Conservation (phyloP, 2,113 vertebrate genomes). For the Entosphenus tridentatus region DNA sequence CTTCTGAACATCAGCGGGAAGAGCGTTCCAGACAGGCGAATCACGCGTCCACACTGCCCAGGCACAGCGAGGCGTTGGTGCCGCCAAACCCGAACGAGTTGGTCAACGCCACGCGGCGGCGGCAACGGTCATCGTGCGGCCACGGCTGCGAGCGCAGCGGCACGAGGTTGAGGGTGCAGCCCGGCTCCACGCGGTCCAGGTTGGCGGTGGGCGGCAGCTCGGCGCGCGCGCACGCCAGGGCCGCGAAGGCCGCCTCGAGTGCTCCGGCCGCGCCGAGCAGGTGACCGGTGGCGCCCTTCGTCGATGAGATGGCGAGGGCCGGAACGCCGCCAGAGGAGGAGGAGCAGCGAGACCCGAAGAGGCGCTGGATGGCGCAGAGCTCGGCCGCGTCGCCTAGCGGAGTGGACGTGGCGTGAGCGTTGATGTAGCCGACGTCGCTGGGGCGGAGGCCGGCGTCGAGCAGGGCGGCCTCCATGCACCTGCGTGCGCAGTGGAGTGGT, state of each 20-base stretch:
- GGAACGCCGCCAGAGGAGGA: neutral
- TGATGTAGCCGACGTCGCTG: conserved; percentile 52
- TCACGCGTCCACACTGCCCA: conserved; percentile 25
- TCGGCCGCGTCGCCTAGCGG: conserved; percentile 78
- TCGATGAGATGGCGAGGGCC: conserved; percentile 62
- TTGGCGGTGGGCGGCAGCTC: conserved; percentile 70
- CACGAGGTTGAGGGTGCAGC: conserved; percentile 73
- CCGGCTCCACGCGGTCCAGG: conserved; percentile 47
- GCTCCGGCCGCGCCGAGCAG: conserved; percentile 74
- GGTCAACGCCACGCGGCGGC: conserved; percentile 38
- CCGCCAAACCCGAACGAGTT: conserved; percentile 96
- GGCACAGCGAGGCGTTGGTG: conserved; percentile 72
- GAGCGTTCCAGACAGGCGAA: too few relatives aligned
- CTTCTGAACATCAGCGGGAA: too few relatives aligned
- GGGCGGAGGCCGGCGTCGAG: conserved; percentile 33
- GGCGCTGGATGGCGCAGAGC: conserved; percentile 59
- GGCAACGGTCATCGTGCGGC: conserved; percentile 16
- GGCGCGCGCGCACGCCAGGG: conserved; percentile 50
- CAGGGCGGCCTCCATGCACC: conserved; percentile 77
- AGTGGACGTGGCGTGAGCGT: conserved; percentile 83
- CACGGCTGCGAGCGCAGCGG: conserved; percentile 48
- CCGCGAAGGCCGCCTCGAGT: conserved; percentile 61
- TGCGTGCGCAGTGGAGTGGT: conserved; percentile 14
- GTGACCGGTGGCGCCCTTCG: conserved; percentile 80
- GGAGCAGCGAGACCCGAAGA: conserved; percentile 31